Evolutionary conservation across 1,140 invertebrate species (phyloP), one percentile per base, ranked within the genome.

Genomic region (Drosophila pseudoobscura): DNA sequence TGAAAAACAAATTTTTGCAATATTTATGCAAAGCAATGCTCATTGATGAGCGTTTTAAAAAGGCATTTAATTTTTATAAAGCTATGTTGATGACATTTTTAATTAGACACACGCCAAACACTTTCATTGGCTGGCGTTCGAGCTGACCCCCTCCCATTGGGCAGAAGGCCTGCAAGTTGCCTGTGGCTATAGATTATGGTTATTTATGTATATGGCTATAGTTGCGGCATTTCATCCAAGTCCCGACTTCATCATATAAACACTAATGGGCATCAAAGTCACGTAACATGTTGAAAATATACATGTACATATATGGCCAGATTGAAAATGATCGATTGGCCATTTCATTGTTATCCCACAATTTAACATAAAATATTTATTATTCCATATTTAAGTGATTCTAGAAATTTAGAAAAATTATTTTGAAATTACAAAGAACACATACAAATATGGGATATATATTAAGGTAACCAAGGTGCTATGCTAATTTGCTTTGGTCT

Each of bases 31-130:
- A 69, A 69, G 57, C 43, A 35, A 69, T 43, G 24, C 20, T 52
- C 20, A 24, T 49, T 44, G 20, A 46, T 17, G 17, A 13, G 52
- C 11, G 63, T 24, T 74, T 75, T 35, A 64, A 69, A 84, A 87
- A 74, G 58, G 73, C 80, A 78, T 80, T 80, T 74, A 55, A 65
- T 73, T 66, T 61, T 52, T 43, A 57, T 74, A 80, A 61, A 70
- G 51, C 72, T 71, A 80, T 80, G 68, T 75, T 87, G 80, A 87
- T 87, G 82, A 75, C 55, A 87, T 82, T 87, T 75, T 78, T 87
- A 87, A 87, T 87, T 78, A 82, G 78, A 49, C 59, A 74, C 70
- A 57, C 44, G 61, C 57, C 49, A 29, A 64, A 54, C 59, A 60
- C 57, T 62, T 57, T 50, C 43, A 55, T 53, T 15, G 17, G 26